Evolutionary conservation across 1,140 invertebrate genomes (phyloP).

Genomic region (Tenebrio molitor): DNA sequence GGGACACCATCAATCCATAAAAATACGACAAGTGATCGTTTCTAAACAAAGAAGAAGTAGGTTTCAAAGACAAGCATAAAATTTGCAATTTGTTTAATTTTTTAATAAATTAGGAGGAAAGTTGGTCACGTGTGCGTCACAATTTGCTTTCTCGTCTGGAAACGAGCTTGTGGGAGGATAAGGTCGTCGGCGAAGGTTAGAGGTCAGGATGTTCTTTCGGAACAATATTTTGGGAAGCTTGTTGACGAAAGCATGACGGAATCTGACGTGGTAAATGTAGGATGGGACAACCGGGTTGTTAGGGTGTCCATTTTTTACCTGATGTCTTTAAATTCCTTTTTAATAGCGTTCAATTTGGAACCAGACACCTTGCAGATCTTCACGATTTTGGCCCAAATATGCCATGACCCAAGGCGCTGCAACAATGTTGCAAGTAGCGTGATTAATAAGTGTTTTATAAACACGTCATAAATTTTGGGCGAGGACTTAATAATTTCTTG

Average conservation of each 20-base stretch:
- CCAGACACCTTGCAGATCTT: background rate
- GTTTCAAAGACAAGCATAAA: conserved; percentile 28
- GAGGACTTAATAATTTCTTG: too few relatives aligned
- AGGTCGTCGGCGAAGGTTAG: background rate
- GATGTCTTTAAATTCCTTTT: background rate
- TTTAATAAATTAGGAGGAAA: conserved; percentile 8
- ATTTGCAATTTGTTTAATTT: conserved; percentile 33
- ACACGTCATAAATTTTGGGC: too few relatives aligned
- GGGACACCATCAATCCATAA: conserved; percentile 4
- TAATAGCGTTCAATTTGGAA: background rate
- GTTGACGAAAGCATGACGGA: too few relatives aligned
- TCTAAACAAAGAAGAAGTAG: conserved; percentile 24
- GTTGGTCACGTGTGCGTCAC: conserved; percentile 3
- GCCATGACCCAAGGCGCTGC: background rate
- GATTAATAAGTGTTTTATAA: too few relatives aligned
- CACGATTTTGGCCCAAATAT: conserved; percentile 14
- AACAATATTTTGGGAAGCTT: background rate
- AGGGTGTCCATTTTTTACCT: background rate
- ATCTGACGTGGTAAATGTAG: too few relatives aligned
- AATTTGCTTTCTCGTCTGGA: background rate
- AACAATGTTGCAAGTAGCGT: background rate
- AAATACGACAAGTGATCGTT: conserved; percentile 6
- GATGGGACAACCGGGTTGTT: too few relatives aligned
- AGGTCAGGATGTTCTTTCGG: background rate
- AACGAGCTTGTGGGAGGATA: background rate